phyloP scores from a whole-genome alignment of 1,140 invertebrate species.

The Diploscapter pachys region DNA sequence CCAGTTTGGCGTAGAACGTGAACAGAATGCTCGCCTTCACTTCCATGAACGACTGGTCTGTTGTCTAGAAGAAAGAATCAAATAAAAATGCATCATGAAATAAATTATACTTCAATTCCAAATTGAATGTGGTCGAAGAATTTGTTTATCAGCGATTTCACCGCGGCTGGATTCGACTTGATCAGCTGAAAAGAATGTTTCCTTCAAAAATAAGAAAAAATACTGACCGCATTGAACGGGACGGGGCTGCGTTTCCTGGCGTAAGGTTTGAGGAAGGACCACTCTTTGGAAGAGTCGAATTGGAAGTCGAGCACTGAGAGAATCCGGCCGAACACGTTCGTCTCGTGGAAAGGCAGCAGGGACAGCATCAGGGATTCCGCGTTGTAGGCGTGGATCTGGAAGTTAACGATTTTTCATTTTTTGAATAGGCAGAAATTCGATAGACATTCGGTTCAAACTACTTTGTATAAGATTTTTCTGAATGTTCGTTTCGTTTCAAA shows the following conservation, averaged over 20 bases:
- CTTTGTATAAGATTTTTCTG: too few species aligned
- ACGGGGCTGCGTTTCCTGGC: slow-evolving; percentile 6
- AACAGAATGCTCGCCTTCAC: slow-evolving; percentile 27
- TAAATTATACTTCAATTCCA: slow-evolving; percentile 12
- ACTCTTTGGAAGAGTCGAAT: slow-evolving; percentile 30
- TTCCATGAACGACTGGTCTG: slow-evolving; percentile 26
- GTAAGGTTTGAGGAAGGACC: slow-evolving; percentile 30
- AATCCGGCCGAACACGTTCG: slow-evolving; percentile 37
- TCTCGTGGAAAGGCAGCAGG: slow-evolving; percentile 39
- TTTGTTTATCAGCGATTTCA: slow-evolving; percentile 16
- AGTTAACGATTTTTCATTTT: too few species aligned
- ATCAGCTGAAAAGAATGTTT: slow-evolving; percentile 1
- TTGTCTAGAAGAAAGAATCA: slow-evolving; percentile 14
- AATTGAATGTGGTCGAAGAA: slow-evolving; percentile 31
- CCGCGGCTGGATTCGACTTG: slow-evolving; percentile 17
- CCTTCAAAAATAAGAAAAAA: slow-evolving; percentile 2
- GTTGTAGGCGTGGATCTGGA: slow-evolving; percentile 39
- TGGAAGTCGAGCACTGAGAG: slow-evolving; percentile 28
- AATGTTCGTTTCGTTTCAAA: background rate
- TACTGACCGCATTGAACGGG: slow-evolving; percentile 18
- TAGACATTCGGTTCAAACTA: too few species aligned
- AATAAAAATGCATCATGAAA: background rate
- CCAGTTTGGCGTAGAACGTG: slow-evolving; percentile 34
- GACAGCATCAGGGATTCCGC: slow-evolving; percentile 30
- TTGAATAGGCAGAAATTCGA: too few species aligned